Conservation (phyloP, 30 jellyfish, hydroid and myxozoan genomes). For the Hydra vulgaris region DNA sequence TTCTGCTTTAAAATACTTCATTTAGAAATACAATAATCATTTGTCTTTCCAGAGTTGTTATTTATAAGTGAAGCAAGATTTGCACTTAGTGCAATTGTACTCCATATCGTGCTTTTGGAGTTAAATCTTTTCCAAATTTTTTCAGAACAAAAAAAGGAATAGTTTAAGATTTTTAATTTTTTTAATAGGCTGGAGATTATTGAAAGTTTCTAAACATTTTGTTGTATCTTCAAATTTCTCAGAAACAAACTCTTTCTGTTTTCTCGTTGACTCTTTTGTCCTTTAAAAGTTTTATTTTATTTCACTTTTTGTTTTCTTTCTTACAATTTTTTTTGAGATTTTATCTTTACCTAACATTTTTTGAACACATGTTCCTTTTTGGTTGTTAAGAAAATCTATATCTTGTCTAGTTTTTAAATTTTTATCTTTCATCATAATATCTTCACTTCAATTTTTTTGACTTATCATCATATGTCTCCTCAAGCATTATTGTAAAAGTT, state of each 20-base stretch:
- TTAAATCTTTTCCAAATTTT: not conserved
- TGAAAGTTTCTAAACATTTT: not conserved
- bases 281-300: not conserved
- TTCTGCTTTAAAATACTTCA: not conserved
- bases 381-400: not conserved
- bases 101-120: not conserved
- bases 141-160: not conserved
- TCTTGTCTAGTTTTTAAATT: not conserved
- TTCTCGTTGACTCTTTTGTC: not conserved
- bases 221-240: not conserved
- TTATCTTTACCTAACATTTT: not conserved
- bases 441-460: not conserved
- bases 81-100: not conserved
- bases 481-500: not conserved
- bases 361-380: not conserved
- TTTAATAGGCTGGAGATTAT: not conserved
- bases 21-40: not conserved
- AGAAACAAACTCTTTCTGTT: not conserved
- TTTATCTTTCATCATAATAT: not conserved
- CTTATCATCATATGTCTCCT: not conserved
- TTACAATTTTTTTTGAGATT: not conserved
- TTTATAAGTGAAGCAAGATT: not conserved
- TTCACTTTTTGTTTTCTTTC: not conserved
- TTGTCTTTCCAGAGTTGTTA: not conserved
- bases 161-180: not conserved